Evolutionary conservation across 1,140 invertebrate genomes (phyloP).

Genomic region (Drosophila grimshawi): DNA sequence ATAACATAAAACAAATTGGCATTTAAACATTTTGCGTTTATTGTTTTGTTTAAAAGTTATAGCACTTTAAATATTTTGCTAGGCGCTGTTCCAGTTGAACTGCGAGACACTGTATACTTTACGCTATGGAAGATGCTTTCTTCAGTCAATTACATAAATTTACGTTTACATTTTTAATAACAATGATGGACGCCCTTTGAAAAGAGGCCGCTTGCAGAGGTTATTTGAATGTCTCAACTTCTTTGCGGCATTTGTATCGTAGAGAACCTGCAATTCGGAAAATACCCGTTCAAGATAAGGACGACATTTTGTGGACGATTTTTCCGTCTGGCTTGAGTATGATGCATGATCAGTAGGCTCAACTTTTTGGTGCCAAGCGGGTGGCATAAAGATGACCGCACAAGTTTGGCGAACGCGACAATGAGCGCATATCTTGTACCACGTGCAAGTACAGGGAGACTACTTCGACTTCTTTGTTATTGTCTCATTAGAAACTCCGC

Average conservation of each 20-base stretch:
- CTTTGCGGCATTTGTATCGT: conserved; percentile 47
- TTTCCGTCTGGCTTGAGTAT: conserved; percentile 16
- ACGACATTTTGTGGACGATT: conserved; percentile 39
- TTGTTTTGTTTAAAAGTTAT: too few species aligned
- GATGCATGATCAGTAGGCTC: background rate
- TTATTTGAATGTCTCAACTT: background rate
- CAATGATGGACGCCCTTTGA: background rate
- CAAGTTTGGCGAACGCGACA: conserved; percentile 67
- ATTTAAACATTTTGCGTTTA: too few species aligned
- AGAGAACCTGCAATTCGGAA: conserved; percentile 57
- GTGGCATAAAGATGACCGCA: conserved; percentile 43
- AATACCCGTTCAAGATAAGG: conserved; percentile 63
- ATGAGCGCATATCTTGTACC: conserved; percentile 54
- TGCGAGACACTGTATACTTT: too few species aligned
- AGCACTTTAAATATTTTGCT: too few species aligned
- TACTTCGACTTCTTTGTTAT: background rate
- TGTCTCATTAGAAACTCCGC: conserved; percentile 10
- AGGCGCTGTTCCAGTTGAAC: too few species aligned
- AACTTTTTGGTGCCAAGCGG: too few species aligned
- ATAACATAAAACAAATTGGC: too few species aligned
- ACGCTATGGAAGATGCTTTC: too few species aligned
- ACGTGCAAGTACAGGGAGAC: conserved; percentile 53
- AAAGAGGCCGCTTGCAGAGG: conserved; percentile 6
- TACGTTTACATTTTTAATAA: background rate
- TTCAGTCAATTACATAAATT: too few species aligned